Evolutionary conservation across 2,888 invertebrate genomes (phyloP).

Genomic region (Dascillus cervinus): DNA sequence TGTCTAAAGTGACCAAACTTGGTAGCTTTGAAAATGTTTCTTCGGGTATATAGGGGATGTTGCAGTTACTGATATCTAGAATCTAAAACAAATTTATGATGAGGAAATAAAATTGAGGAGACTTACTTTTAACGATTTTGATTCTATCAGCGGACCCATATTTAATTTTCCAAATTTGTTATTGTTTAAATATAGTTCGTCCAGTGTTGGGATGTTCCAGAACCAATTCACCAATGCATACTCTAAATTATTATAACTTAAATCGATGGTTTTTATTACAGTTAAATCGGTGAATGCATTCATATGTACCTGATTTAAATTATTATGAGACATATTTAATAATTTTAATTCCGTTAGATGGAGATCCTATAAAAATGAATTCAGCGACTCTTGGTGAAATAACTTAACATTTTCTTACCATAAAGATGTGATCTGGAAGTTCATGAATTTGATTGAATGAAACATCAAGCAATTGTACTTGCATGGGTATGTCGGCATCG

Average conservation of each 20-base stretch:
- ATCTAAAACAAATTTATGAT: constrained; percentile 40
- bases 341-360: constrained; percentile 45
- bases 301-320: constrained; percentile 54
- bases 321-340: constrained; percentile 52
- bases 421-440: constrained; percentile 53
- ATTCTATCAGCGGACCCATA: constrained; percentile 51
- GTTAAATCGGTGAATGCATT: constrained; percentile 52
- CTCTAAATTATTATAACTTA: constrained; percentile 55
- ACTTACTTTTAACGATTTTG: constrained; percentile 46
- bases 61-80: constrained; percentile 52
- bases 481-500: constrained; percentile 51
- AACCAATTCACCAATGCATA: constrained; percentile 50
- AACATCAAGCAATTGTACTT: constrained; percentile 53
- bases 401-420: constrained; percentile 46
- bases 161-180: constrained; percentile 53
- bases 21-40: constrained; percentile 49
- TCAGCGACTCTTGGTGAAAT: constrained; percentile 22
- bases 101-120: too few relatives aligned
- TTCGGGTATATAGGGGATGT: constrained; percentile 48
- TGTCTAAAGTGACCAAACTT: constrained; percentile 49
- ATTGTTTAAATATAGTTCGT: constrained; percentile 51
- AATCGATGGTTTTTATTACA: constrained; percentile 47
- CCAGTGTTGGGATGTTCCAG: constrained; percentile 47
- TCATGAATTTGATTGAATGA: constrained; percentile 55
- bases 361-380: constrained; percentile 41